Evolutionary conservation across 2,797 vertebrate genomes (phyloP), one percentile per base, ranked within the genome.

Genomic region (Cyprinella venusta): DNA sequence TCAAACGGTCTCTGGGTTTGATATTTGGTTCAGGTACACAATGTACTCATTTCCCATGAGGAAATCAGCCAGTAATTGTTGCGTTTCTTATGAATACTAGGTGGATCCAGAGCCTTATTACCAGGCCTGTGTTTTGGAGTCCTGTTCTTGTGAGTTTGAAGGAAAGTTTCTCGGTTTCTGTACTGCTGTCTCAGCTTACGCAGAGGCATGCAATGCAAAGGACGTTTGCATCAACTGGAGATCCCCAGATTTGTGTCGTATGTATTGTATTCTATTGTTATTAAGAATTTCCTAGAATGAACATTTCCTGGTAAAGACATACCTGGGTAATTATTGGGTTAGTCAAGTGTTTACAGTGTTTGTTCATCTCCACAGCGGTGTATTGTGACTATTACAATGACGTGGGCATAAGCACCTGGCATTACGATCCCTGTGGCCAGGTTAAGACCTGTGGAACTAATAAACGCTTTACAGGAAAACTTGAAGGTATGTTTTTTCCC

Each of bases 361-460:
- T 69, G 19, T 50, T 76, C 4, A 54, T 85, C 36, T 45, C 81
- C 77, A 8, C 42, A 97, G 96, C 96, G 5, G 94, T 96, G 59
- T 96, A 94, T 89, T 96, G 96, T 89, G 96, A 96, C 89, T 96
- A 95, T 87, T 97, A 96, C 89, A 97, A 96, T 6, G 89, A 92
- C 33, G 87, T 91, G 48, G 91, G 91, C 1, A 90, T 94, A 80
- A 94, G 85, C 75, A 94, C 87, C 80, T 97, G 96, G 96, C 96
- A 95, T 90, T 96, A 97, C 56, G 92, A 95, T 18, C 89, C 95
- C 21, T 97, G 96, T 82, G 95, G 94, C 36, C 85, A 90, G 54
- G 85, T 92, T 81, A 92, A 92, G 52, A 95, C 93, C 13, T 96
- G 95, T 80, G 91, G 94, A 24, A 91, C 90, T 88, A 87, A 67